A percentile compares a stretch with the other conserved stretches of the same genome.
These are phyloP conservation scores for Ormyrus nitidulus DNA, from an alignment of 2,888 invertebrate genomes.

Conservation along the genomic window DNA sequence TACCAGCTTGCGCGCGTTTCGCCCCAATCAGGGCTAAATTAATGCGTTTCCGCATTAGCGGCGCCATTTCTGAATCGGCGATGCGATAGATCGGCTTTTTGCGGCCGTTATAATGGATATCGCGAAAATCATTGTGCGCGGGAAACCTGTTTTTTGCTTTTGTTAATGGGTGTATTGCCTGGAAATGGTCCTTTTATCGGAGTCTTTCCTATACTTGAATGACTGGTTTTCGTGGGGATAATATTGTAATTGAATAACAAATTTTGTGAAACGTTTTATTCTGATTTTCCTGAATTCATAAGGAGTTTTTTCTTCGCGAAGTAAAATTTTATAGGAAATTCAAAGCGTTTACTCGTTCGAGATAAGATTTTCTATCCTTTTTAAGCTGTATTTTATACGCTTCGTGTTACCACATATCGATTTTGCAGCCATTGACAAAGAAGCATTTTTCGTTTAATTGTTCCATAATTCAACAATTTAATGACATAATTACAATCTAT, in stretches of 20 bases:
- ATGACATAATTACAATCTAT: too few species aligned
- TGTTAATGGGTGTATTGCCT: neutral
- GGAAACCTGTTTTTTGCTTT: slow-evolving; percentile 36
- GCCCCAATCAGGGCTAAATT: slow-evolving; percentile 37
- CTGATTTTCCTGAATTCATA: too few species aligned
- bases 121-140: slow-evolving; percentile 41
- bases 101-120: slow-evolving; percentile 27
- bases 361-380: too few species aligned
- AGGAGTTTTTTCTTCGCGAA: too few species aligned
- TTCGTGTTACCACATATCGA: too few species aligned
- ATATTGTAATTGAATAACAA: slow-evolving; percentile 25
- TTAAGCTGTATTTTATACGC: too few species aligned
- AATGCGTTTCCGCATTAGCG: slow-evolving; percentile 26
- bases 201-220: neutral
- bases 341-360: too few species aligned
- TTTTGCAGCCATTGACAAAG: too few species aligned
- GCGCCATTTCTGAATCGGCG: slow-evolving; percentile 12
- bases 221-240: slow-evolving; percentile 17
- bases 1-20: neutral
- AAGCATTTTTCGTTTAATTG: too few species aligned
- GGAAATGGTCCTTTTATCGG: slow-evolving; percentile 17
- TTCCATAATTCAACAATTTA: too few species aligned
- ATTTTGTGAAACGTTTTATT: neutral
- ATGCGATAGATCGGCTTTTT: slow-evolving; percentile 20
- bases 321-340: too few species aligned